Evolutionary conservation across 2,888 invertebrate genomes (phyloP).

Genomic region (Rhopalosiphum nymphaeae): DNA sequence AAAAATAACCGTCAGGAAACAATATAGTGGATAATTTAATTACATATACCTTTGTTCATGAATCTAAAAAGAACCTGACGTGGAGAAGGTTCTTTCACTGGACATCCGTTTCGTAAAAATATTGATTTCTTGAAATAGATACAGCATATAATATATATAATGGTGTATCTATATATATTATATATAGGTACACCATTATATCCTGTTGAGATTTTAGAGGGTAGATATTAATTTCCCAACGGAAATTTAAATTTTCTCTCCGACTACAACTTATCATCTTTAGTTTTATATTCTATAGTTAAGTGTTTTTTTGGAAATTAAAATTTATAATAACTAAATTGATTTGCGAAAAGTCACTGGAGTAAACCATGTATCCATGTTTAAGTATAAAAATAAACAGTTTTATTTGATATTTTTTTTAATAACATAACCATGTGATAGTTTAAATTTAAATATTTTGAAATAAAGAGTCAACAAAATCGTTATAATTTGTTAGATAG

Average conservation of each 20-base stretch:
- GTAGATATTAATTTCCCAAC: background rate
- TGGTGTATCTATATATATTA: no score
- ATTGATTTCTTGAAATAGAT: background rate
- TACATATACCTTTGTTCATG: background rate
- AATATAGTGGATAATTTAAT: background rate
- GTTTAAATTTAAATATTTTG: background rate
- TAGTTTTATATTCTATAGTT: background rate
- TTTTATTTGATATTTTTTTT: background rate
- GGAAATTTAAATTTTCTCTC: background rate
- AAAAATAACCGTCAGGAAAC: background rate
- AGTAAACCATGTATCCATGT: background rate
- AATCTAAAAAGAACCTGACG: background rate
- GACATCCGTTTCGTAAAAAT: background rate
- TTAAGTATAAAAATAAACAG: background rate
- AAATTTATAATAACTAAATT: background rate
- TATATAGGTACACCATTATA: background rate
- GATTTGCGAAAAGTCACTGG: background rate
- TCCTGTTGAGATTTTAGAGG: background rate
- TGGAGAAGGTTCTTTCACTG: background rate
- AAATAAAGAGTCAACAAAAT: no score
- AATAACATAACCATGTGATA: no score
- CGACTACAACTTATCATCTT: background rate
- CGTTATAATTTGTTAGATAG: background rate
- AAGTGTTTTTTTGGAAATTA: background rate
- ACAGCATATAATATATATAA: background rate